These are phyloP conservation scores for Tortricodes alternella DNA, from an alignment of 2,888 invertebrate genomes.

Conservation along the genomic window DNA sequence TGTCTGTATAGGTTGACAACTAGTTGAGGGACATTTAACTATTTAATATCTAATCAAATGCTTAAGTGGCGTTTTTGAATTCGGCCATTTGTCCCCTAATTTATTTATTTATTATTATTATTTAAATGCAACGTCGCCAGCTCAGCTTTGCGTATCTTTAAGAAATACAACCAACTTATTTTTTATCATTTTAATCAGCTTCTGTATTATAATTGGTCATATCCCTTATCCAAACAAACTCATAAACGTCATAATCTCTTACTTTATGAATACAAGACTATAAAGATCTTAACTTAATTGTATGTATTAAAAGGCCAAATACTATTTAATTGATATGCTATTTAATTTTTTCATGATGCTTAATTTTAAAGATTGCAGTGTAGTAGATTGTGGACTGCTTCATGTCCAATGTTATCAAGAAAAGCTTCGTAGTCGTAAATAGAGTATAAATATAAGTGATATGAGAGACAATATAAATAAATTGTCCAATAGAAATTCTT, in stretches of 20 bases:
- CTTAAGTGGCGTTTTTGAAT: too few relatives aligned
- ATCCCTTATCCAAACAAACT: conserved; percentile 1
- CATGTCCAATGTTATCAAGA: too few relatives aligned
- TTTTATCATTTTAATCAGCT: background rate
- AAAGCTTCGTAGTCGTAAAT: conserved; percentile 45
- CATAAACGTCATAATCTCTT: background rate
- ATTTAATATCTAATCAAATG: too few relatives aligned
- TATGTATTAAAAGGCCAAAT: background rate
- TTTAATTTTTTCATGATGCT: background rate
- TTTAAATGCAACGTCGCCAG: too few relatives aligned
- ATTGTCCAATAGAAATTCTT: conserved; percentile 73
- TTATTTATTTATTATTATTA: too few relatives aligned
- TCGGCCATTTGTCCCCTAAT: too few relatives aligned
- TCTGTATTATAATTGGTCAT: background rate
- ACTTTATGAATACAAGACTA: background rate
- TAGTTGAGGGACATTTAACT: too few relatives aligned
- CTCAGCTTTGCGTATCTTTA: too few relatives aligned
- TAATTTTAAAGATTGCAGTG: conserved; percentile 34
- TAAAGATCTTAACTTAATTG: background rate
- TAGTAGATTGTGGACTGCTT: conserved; percentile 54
- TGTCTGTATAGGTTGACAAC: too few relatives aligned
- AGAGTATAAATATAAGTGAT: conserved; percentile 45
- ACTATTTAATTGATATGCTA: conserved; percentile 6
- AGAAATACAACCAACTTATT: too few relatives aligned
- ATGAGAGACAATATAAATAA: conserved; percentile 76